Conservation (phyloP, 1,140 invertebrate species). For the Medauroidea extradentata region DNA sequence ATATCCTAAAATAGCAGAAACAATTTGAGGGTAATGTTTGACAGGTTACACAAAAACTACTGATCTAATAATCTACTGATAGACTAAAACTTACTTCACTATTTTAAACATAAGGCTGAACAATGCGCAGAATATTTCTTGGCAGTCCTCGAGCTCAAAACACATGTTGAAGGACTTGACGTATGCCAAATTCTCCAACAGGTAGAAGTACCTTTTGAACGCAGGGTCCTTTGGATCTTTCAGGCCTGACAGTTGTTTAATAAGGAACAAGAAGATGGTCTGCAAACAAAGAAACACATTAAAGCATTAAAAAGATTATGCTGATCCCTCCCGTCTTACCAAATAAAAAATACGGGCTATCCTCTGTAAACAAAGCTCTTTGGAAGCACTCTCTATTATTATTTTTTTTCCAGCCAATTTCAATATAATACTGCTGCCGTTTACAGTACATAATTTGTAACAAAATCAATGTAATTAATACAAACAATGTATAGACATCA, state of each 20-base stretch:
- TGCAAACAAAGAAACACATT: slow-evolving; percentile 47
- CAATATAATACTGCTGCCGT: slow-evolving; percentile 22
- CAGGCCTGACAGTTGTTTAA: slow-evolving; percentile 88
- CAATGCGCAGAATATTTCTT: slow-evolving; percentile 92
- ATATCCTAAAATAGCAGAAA: too few relatives aligned
- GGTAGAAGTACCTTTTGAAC: slow-evolving; percentile 97
- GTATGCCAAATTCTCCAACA: slow-evolving; percentile 92
- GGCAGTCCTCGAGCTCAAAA: slow-evolving; percentile 94
- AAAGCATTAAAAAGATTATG: not conserved
- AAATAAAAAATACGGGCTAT: not conserved
- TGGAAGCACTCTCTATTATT: not conserved
- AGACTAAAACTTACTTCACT: slow-evolving; percentile 75
- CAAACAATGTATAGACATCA: too few relatives aligned
- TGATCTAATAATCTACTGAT: too few relatives aligned
- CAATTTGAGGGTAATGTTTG: not conserved
- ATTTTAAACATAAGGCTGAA: slow-evolving; percentile 96
- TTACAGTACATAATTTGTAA: too few relatives aligned
- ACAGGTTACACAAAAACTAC: not conserved
- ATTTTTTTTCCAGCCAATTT: not conserved
- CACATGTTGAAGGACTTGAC: slow-evolving; percentile 99
- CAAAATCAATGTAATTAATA: too few relatives aligned
- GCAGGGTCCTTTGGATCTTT: slow-evolving; percentile 96
- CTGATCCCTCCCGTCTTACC: not conserved
- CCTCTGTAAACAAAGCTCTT: not conserved
- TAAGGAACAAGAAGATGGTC: slow-evolving; percentile 94